Evolutionary conservation across 2,888 invertebrate species (phyloP).

Genomic region (Eupithecia inturbata): DNA sequence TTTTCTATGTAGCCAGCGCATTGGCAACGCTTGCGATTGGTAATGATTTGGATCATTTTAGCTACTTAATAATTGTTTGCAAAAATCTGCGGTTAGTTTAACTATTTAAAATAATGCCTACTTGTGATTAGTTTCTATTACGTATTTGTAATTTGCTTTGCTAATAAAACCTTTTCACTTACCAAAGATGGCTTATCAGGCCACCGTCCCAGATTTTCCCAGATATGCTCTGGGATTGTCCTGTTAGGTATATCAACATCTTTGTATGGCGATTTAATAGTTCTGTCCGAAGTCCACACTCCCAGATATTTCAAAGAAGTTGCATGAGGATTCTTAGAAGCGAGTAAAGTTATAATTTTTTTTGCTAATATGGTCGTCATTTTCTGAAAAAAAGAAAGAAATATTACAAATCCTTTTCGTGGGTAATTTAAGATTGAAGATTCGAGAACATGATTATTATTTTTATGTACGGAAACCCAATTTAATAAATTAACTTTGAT

Average conservation of each 20-base stretch:
- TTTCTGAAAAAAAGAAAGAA: constrained; percentile 40
- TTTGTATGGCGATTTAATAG: constrained; percentile 77
- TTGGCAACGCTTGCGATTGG: not conserved
- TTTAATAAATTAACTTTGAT: not conserved
- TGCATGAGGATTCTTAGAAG: constrained; percentile 38
- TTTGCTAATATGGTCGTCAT: constrained; percentile 50
- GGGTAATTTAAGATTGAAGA: not conserved
- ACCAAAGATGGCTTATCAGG: constrained; percentile 86
- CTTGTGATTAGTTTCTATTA: not conserved
- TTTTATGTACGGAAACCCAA: not conserved
- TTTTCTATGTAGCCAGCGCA: not conserved
- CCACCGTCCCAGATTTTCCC: constrained; percentile 85
- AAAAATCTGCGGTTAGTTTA: not conserved
- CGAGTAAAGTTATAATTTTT: constrained; percentile 45
- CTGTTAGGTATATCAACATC: constrained; percentile 78
- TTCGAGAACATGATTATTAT: not conserved
- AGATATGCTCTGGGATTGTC: constrained; percentile 85
- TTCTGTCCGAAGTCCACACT: constrained; percentile 65
- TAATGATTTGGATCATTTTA: not conserved
- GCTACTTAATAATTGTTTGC: not conserved
- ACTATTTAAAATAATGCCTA: not conserved
- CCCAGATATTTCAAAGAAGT: constrained; percentile 41
- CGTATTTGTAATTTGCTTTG: not conserved
- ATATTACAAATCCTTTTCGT: not conserved
- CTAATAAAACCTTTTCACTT: constrained; percentile 56